Conservation (phyloP, 2,113 vertebrate species). For the Caloenas nicobarica region DNA sequence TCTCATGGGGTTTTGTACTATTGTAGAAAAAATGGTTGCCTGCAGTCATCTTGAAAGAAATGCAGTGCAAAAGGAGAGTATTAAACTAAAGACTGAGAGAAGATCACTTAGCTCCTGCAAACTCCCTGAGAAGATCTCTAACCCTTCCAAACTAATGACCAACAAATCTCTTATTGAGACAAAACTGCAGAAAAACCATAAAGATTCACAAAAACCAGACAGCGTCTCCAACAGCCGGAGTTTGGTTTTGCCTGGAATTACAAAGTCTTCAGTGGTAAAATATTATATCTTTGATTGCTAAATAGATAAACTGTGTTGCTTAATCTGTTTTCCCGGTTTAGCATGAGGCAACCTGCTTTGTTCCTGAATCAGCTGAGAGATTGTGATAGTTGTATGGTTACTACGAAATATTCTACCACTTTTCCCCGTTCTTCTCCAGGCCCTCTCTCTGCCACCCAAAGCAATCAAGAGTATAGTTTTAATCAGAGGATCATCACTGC, state of each 20-base stretch:
- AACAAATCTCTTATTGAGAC: neutral
- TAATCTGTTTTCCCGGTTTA: neutral
- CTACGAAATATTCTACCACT: neutral
- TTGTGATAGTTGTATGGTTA: neutral
- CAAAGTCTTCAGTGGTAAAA: slow-evolving; percentile 51
- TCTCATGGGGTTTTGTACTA: neutral
- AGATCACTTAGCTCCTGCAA: neutral
- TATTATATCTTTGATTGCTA: neutral
- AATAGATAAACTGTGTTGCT: neutral
- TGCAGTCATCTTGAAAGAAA: neutral
- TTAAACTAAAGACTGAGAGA: neutral
- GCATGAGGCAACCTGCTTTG: neutral
- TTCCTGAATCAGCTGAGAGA: neutral
- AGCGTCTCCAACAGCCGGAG: neutral
- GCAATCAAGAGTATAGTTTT: neutral
- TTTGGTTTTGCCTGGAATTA: neutral
- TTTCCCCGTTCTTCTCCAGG: neutral
- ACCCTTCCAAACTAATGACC: neutral
- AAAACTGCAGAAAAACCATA: neutral
- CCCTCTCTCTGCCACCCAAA: neutral
- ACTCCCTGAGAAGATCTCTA: neutral
- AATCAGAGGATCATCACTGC: neutral
- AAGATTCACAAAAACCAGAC: neutral
- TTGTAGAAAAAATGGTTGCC: neutral
- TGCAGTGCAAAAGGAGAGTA: neutral